Base-by-base conservation (phyloP, 2,797 vertebrate species). In the Tauraco hartlaubi region DNA sequence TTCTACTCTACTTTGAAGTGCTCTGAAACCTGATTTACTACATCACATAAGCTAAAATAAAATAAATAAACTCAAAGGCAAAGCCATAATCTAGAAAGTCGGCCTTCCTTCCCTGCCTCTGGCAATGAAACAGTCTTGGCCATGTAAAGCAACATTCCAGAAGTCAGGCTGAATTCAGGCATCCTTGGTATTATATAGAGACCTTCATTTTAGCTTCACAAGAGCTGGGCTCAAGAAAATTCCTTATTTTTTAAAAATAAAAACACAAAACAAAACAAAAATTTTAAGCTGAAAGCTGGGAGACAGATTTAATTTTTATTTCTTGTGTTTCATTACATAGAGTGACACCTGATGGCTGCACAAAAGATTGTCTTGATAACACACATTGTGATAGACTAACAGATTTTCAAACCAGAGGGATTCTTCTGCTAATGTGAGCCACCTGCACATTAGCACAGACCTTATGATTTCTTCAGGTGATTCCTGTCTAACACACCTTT, bases 291-390 rank as follows among this genome's bases (percentile, higher is more conserved):
- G 59, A 59, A 79, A 67, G 10, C 12, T 43, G 51, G 13, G 29
- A 79, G 18, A 12, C 4, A 59, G 10, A 39, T 54, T 74, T 54
- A 43, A 46, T 83, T 91, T 64, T 72, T 10, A 17, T 51, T 87
- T 72, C 31, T 51, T 75, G 22, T 58, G 56, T 94, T 75, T 78
- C n/a, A 75, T 80, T 94, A 83, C 52, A 28, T 16, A 92, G 49
- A 88, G 78, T 90, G 96, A 94, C 93, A 94, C 69, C 94, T 91
- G 85, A 91, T 90, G 89, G 91, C 87, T 85, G 22, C 19, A 21
- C 11, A 58, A 76, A 75, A 84, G 43, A 93, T 75, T 69, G 62
- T 62, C 62, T 85, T 72, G 43, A 8, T 43, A 84, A 46, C 6
- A 8, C 19, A 63, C 19, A 29, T 31, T 37, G 10, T 54, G 68